Conservation (phyloP, 2,888 invertebrate species). For the Phrixothrix hirtus region DNA sequence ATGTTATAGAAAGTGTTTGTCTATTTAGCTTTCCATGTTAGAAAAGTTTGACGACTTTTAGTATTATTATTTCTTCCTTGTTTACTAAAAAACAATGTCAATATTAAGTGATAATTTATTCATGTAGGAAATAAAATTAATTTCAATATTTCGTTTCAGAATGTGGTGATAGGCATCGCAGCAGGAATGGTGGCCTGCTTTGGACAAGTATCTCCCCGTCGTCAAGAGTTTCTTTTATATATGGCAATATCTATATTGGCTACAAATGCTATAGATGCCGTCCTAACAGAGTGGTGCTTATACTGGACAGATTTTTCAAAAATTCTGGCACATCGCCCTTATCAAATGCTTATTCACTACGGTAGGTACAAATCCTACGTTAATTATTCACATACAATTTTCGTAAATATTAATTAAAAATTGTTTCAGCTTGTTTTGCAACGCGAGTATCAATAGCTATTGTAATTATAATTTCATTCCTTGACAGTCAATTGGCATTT, state of each 20-base stretch:
- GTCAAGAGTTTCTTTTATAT: conserved; percentile 58
- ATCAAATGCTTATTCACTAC: conserved; percentile 53
- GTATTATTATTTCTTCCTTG: too few relatives aligned
- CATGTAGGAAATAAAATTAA: not conserved
- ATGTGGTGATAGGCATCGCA: conserved; percentile 57
- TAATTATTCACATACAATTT: too few relatives aligned
- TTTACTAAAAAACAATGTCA: too few relatives aligned
- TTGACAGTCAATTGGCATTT: conserved; percentile 59
- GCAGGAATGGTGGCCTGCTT: conserved; percentile 58
- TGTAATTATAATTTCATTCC: conserved; percentile 56
- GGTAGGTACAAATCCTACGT: conserved; percentile 48
- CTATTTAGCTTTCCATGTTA: too few relatives aligned
- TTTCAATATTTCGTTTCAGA: conserved; percentile 49
- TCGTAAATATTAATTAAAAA: too few relatives aligned
- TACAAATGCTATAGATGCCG: conserved; percentile 60
- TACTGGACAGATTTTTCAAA: conserved; percentile 50
- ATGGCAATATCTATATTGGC: conserved; percentile 60
- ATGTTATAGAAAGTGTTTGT: too few relatives aligned
- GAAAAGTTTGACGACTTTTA: too few relatives aligned
- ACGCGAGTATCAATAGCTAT: conserved; percentile 56
- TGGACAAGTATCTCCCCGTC: conserved; percentile 52
- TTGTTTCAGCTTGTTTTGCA: conserved; percentile 57
- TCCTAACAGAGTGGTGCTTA: conserved; percentile 57
- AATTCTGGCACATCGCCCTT: conserved; percentile 46
- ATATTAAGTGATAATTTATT: too few relatives aligned